Conservation (phyloP, 2,888 invertebrate genomes). For the Dryococelus australis region DNA sequence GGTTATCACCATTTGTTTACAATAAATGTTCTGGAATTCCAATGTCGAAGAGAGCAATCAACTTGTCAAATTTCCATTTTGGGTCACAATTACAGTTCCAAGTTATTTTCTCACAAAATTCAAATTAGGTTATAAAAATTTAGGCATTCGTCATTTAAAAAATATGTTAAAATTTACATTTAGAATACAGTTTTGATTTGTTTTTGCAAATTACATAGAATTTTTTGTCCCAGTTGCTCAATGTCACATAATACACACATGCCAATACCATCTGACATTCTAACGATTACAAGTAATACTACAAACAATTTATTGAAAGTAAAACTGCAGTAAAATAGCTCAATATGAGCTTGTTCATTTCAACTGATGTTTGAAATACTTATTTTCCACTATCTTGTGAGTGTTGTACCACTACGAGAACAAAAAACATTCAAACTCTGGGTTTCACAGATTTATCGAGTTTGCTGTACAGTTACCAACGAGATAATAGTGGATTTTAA, state of each 20-base stretch:
- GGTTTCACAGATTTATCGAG: too few species aligned
- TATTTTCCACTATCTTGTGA: not conserved
- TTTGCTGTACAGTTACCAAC: not conserved
- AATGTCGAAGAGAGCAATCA: too few species aligned
- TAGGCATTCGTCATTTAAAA: too few species aligned
- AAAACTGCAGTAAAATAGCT: not conserved
- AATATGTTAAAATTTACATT: too few species aligned
- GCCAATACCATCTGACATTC: not conserved
- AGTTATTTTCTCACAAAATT: too few species aligned
- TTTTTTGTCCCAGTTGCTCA: not conserved
- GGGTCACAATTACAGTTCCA: too few species aligned
- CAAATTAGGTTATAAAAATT: too few species aligned
- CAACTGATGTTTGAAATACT: not conserved
- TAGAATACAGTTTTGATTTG: too few species aligned
- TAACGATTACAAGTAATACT: not conserved
- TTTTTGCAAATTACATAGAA: too few species aligned
- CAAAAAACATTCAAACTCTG: not conserved
- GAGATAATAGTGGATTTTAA: not conserved
- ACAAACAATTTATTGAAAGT: not conserved
- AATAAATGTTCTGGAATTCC: too few species aligned
- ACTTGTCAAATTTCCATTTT: too few species aligned
- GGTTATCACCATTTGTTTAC: too few species aligned
- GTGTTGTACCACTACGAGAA: not conserved
- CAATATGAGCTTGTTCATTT: constrained; percentile 4
- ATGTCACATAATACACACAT: not conserved